Percentiles rank a stretch among this genome's conserved stretches.
phyloP scores from a whole-genome alignment of 2,888 invertebrate genomes.

The Dorcus parallelipipedus region DNA sequence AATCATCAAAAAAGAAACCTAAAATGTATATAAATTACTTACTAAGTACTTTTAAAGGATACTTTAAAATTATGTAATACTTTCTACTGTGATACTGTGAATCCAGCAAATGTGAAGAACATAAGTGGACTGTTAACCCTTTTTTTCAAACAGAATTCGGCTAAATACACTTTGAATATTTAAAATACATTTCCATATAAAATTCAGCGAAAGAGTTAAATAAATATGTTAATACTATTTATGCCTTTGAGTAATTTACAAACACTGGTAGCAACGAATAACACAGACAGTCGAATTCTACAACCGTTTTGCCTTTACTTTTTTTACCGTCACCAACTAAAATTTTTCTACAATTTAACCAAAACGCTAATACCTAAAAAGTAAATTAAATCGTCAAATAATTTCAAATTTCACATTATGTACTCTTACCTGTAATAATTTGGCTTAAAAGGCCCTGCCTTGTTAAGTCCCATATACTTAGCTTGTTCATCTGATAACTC shows the following conservation, averaged over 20 bases:
- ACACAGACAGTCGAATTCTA: constrained; percentile 13
- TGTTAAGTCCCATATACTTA: constrained; percentile 94
- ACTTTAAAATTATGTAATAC: too few relatives aligned
- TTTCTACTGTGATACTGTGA: too few relatives aligned
- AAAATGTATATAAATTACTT: too few relatives aligned
- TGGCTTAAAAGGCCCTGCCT: constrained; percentile 97
- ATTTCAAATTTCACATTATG: background rate
- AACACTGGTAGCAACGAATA: constrained; percentile 15
- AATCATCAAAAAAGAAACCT: too few relatives aligned
- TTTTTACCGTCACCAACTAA: constrained; percentile 14
- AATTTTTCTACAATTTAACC: constrained; percentile 1
- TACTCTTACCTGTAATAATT: constrained; percentile 86
- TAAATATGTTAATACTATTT: too few relatives aligned
- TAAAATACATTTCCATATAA: too few relatives aligned
- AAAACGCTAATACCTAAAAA: constrained; percentile 14
- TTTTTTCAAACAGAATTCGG: too few relatives aligned
- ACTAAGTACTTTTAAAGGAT: too few relatives aligned
- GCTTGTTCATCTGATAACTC: constrained; percentile 96
- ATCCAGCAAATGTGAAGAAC: too few relatives aligned
- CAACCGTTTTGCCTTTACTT: constrained; percentile 8
- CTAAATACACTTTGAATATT: too few relatives aligned
- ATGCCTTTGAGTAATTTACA: background rate
- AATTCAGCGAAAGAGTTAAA: too few relatives aligned
- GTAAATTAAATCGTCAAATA: background rate
- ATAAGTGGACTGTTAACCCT: too few relatives aligned